Conservation (phyloP, 2,113 vertebrate species). For the Engystomops pustulosus region DNA sequence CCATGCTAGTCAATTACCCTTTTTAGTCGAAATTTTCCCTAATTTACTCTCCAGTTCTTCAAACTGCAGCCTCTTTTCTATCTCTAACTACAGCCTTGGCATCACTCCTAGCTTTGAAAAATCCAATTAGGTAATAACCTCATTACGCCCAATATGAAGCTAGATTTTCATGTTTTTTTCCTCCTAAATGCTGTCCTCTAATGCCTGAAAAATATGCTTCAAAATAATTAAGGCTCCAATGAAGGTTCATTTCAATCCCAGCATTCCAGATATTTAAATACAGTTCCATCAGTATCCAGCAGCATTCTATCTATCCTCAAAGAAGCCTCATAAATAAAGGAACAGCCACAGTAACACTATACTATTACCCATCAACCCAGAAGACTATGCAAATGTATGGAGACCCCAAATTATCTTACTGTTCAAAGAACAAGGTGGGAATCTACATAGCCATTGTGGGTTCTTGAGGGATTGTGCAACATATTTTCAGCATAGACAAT, state of each 20-base stretch:
- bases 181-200: constrained; percentile 24
- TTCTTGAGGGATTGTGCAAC: too few species aligned
- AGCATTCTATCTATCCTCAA: not conserved
- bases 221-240: constrained; percentile 10
- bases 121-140: constrained; percentile 53
- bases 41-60: constrained; percentile 11
- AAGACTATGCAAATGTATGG: too few species aligned
- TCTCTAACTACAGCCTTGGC: constrained; percentile 39
- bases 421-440: too few species aligned
- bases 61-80: not conserved
- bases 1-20: not conserved
- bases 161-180: constrained; percentile 31
- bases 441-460: too few species aligned
- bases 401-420: too few species aligned
- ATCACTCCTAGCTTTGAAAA: constrained; percentile 35
- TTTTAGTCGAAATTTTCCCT: not conserved
- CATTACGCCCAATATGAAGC: constrained; percentile 50
- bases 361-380: too few species aligned
- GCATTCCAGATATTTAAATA: not conserved
- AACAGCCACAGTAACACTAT: not conserved
- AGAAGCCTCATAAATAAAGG: not conserved
- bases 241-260: not conserved
- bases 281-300: not conserved
- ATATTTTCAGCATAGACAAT: too few species aligned
- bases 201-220: constrained; percentile 2